Evolutionary conservation across 1,140 invertebrate species (phyloP).

Genomic region (Chymomyza costata): DNA sequence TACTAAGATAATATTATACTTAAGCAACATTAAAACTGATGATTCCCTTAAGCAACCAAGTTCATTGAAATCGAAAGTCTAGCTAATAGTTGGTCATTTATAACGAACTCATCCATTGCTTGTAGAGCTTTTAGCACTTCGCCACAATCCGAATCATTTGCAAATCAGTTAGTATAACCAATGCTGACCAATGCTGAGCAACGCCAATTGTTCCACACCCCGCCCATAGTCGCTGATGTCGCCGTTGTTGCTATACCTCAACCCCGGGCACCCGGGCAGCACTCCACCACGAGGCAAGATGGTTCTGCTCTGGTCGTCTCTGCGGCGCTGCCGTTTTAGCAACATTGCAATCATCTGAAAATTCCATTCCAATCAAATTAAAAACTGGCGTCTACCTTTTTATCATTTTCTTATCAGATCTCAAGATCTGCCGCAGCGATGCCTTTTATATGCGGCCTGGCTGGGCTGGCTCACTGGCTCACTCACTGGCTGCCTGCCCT

Average conservation of each 20-base stretch:
- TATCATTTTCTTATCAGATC: conserved; percentile 75
- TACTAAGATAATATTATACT: no score
- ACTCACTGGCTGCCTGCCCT: conserved; percentile 32
- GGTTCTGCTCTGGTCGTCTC: conserved; percentile 14
- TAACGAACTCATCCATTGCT: no score
- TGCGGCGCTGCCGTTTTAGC: conserved; percentile 69
- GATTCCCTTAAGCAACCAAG: no score
- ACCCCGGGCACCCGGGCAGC: no score
- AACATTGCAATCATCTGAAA: conserved; percentile 73
- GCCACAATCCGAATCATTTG: no score
- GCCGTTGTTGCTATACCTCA: conserved; percentile 16
- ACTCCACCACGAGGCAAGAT: no score
- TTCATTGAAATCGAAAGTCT: no score
- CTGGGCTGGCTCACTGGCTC: conserved; percentile 43
- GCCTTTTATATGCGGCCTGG: conserved; percentile 64
- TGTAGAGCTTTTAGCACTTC: no score
- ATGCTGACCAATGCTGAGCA: no score
- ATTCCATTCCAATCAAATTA: conserved; percentile 75
- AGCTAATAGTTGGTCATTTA: no score
- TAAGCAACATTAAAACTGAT: no score
- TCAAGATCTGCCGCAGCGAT: conserved; percentile 72
- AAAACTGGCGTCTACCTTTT: conserved; percentile 75
- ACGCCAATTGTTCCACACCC: neutral
- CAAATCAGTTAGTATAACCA: no score
- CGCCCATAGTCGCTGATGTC: conserved; percentile 9